These are phyloP conservation scores for Xiphydria camelus DNA, from an alignment of 2,888 invertebrate genomes.

Conservation along the genomic window DNA sequence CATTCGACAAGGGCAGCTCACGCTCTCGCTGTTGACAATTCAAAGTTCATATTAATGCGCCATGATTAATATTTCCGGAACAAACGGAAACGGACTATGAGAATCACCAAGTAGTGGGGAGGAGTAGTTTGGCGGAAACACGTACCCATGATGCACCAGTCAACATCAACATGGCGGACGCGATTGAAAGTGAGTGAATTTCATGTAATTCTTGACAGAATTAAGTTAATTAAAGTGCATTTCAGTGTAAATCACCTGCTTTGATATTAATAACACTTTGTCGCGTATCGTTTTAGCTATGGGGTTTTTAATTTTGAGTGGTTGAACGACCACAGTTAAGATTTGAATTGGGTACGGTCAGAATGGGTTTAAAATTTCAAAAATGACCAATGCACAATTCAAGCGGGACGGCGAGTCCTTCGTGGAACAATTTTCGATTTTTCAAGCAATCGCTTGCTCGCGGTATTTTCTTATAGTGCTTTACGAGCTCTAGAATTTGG, in stretches of 20 bases:
- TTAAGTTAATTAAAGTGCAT: conserved; percentile 23
- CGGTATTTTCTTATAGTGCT: too few species aligned
- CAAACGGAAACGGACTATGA: conserved; percentile 15
- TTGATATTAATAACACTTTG: conserved; percentile 11
- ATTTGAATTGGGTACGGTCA: conserved; percentile 37
- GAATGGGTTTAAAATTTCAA: conserved; percentile 55
- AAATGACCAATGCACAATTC: conserved; percentile 53
- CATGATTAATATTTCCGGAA: conserved; percentile 5
- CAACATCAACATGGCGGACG: conserved; percentile 78
- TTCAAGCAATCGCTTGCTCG: conserved; percentile 9
- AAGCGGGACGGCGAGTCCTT: conserved; percentile 46
- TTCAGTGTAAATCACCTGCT: conserved; percentile 22
- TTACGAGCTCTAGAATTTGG: too few species aligned
- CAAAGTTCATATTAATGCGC: too few species aligned
- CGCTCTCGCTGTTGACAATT: too few species aligned
- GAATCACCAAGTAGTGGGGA: conserved; percentile 8
- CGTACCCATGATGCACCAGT: conserved; percentile 53
- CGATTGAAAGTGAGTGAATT: conserved; percentile 76
- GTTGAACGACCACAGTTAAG: conserved; percentile 17
- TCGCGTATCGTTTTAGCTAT: not conserved
- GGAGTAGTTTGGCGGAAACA: conserved; percentile 37
- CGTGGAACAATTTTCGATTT: conserved; percentile 25
- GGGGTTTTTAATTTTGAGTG: not conserved
- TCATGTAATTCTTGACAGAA: conserved; percentile 52
- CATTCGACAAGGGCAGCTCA: too few species aligned